A percentile compares a stretch with the other conserved stretches of the same genome.
phyloP scores from a whole-genome alignment of 2,797 vertebrate genomes.

The Hypotaenidia okinawae region DNA sequence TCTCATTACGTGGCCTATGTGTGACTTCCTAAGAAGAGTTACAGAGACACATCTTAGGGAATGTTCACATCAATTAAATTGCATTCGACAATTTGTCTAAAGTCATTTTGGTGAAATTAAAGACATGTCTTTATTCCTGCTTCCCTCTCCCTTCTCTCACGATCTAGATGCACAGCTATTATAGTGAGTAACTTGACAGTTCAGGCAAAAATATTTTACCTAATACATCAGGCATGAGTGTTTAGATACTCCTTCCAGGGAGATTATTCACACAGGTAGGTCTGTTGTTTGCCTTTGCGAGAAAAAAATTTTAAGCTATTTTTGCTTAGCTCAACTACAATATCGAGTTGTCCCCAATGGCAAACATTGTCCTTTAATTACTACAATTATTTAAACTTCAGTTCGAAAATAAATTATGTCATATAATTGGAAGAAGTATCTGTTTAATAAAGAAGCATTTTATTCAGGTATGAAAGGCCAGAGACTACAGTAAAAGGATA shows the following conservation, averaged over 20 bases:
- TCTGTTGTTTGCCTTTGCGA: neutral
- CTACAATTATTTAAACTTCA: neutral
- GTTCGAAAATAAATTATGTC: neutral
- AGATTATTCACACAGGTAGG: neutral
- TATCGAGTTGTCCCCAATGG: neutral
- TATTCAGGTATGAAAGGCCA: neutral
- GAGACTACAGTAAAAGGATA: neutral
- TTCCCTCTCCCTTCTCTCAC: neutral
- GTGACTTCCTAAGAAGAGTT: neutral
- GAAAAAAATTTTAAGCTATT: neutral
- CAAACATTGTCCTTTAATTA: neutral
- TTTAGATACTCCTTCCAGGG: neutral
- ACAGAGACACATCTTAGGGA: neutral
- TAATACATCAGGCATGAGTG: neutral
- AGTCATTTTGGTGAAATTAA: slow-evolving; percentile 1
- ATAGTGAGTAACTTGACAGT: neutral
- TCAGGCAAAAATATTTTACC: neutral
- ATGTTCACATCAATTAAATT: neutral
- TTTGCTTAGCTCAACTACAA: neutral
- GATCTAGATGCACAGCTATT: neutral
- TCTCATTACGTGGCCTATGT: neutral
- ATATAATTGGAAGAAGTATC: neutral
- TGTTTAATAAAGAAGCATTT: neutral
- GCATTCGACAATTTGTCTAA: neutral
- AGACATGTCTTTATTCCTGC: neutral